phyloP scores from a whole-genome alignment of 1,140 invertebrate species.

The Augochlora pura region DNA sequence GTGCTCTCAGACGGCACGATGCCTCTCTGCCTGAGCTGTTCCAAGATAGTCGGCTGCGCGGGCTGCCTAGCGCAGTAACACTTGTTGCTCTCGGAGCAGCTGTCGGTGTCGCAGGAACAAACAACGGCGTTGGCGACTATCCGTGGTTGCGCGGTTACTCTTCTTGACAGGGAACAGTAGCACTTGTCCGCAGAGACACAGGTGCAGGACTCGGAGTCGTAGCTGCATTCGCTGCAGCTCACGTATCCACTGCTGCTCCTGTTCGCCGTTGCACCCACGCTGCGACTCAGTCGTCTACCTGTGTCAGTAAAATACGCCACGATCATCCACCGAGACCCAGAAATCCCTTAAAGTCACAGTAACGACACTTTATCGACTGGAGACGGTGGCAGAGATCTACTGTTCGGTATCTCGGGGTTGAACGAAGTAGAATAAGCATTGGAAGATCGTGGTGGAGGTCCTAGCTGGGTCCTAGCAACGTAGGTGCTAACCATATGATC shows the following conservation, averaged over 20 bases:
- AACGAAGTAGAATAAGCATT: too few relatives aligned
- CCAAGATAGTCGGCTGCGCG: slow-evolving; percentile 76
- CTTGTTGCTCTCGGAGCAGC: slow-evolving; percentile 92
- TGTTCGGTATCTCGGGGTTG: too few relatives aligned
- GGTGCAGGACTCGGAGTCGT: slow-evolving; percentile 90
- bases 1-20: slow-evolving; percentile 81
- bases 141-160: slow-evolving; percentile 56
- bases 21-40: slow-evolving; percentile 80
- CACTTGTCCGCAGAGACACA: slow-evolving; percentile 88
- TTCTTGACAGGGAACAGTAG: slow-evolving; percentile 84
- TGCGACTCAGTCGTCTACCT: slow-evolving; percentile 72
- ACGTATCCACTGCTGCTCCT: slow-evolving; percentile 84
- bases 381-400: too few relatives aligned
- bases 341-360: too few relatives aligned
- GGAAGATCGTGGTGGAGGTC: too few relatives aligned
- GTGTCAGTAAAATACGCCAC: neutral
- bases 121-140: slow-evolving; percentile 66
- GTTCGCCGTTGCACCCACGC: slow-evolving; percentile 68
- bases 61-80: slow-evolving; percentile 87
- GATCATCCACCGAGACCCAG: neutral
- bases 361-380: too few relatives aligned
- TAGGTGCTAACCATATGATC: too few relatives aligned
- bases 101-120: slow-evolving; percentile 91
- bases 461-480: too few relatives aligned
- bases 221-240: slow-evolving; percentile 92